These are phyloP conservation scores for Grantiella picta DNA, from an alignment of 2,113 vertebrate species.

Conservation along the genomic window DNA sequence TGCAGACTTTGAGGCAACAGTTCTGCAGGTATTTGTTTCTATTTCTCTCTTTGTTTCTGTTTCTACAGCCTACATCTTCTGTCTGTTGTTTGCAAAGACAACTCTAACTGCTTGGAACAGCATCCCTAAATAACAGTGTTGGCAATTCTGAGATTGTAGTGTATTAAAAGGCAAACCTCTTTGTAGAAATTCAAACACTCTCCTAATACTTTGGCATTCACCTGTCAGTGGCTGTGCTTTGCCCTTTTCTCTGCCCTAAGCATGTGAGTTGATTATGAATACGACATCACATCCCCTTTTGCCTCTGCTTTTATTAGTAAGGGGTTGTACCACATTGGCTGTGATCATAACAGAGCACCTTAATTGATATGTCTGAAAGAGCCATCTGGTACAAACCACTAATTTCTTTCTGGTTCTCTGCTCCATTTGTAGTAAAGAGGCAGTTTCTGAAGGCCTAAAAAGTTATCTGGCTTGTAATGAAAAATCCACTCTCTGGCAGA, in stretches of 20 bases:
- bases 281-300: background rate
- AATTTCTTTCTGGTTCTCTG: background rate
- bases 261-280: background rate
- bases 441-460: background rate
- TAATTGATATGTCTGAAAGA: background rate
- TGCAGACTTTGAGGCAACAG: background rate
- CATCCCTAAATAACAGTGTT: background rate
- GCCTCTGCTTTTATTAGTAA: background rate
- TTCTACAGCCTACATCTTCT: background rate
- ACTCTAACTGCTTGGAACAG: background rate
- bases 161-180: background rate
- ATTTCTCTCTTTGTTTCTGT: background rate
- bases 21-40: background rate
- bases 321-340: background rate
- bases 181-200: background rate
- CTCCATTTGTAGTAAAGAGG: background rate
- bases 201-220: background rate
- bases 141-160: background rate
- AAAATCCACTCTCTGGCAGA: slow-evolving; percentile 7
- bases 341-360: background rate
- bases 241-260: background rate
- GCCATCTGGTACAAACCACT: background rate
- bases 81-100: background rate
- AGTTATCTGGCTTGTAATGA: slow-evolving; percentile 18
- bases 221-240: background rate